Base-by-base conservation (phyloP, 1,140 invertebrate species). In the Coptotermes formosanus region DNA sequence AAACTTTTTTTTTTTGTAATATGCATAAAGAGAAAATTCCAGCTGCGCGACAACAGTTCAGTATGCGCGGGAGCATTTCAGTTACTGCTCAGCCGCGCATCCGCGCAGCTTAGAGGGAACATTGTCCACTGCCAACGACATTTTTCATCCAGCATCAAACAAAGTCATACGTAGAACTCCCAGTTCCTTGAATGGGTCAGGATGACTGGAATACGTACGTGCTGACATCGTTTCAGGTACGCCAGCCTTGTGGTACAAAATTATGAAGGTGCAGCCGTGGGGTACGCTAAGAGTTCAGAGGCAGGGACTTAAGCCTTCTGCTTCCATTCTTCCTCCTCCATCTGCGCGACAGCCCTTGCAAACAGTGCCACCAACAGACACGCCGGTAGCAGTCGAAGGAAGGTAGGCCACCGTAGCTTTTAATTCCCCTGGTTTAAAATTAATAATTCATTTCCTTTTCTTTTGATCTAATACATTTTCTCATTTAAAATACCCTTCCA, bases 191-290 rank as follows among this genome's bases (percentile, higher is more conserved):
- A n/a, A 30, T 16, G 64, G 64, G 64, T 30, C 11, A 25, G 64
- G 64, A n/a, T 75, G 25, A 75, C 64, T 75, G 25, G 25, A 75
- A 25, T 25, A 75, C 64, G 64, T 75, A 75, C 64, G 64, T 75
- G 64, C 4, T 75, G 64, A 14, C 64, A 75, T 75, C 64, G 25
- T 75, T 75, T 75, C 64, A 75, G 64, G 64, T 75, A 30, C 64
- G 25, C 64, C 64, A 75, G 64, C 59, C 3, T 75, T 25, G 25
- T 75, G 64, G 64, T 75, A 75, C 64, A 75, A 75, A 75, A 75
- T 75, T 75, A 75, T 75, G 64, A 75, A 75, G 64, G 64, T 75
- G 8, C 64, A 30, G 64, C 64, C 64, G 64, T 75, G 64, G 64
- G 25, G 25, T 75, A 0, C 64, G 25, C 64, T 75, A 75, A 75